phyloP scores from a whole-genome alignment of 2,797 vertebrate species.

The Tamandua tetradactyla region DNA sequence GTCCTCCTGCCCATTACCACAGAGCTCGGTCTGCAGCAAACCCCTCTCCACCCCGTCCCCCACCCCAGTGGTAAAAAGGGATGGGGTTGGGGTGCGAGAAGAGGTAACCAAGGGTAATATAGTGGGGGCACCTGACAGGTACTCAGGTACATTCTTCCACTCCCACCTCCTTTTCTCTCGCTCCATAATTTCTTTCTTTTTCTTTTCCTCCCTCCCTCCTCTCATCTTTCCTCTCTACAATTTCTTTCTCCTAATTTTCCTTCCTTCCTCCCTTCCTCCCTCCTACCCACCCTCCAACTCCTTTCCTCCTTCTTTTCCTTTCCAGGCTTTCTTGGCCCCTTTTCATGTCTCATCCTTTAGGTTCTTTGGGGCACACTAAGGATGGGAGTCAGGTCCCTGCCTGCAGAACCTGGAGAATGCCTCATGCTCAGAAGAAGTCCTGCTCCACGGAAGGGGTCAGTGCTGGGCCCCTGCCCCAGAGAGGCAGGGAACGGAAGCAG shows the following conservation, averaged over 20 bases:
- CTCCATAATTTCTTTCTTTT: too few relatives aligned
- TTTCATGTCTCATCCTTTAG: too few relatives aligned
- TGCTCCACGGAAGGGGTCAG: constrained; percentile 62
- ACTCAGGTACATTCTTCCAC: fast-evolving
- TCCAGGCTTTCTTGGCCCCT: background rate
- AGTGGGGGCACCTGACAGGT: fast-evolving
- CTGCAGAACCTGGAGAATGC: background rate
- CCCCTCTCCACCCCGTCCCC: too few relatives aligned
- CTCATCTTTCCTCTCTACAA: too few relatives aligned
- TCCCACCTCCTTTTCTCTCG: too few relatives aligned
- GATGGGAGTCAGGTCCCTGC: background rate
- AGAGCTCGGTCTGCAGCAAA: background rate
- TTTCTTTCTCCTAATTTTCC: too few relatives aligned
- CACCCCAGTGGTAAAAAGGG: fast-evolving
- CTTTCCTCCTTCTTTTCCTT: background rate
- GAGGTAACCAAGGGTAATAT: fast-evolving
- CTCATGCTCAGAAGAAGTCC: background rate
- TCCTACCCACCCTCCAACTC: too few relatives aligned
- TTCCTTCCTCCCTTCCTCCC: too few relatives aligned
- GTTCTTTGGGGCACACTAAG: background rate
- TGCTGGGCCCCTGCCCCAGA: constrained; percentile 63
- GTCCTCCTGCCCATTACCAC: too few relatives aligned
- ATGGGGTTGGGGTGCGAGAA: fast-evolving
- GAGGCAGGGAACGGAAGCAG: constrained; percentile 63
- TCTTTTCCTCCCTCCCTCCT: too few relatives aligned